These are phyloP conservation scores for Zenarchopterus dispar DNA, from an alignment of 2,797 vertebrate species.

Conservation along the genomic window DNA sequence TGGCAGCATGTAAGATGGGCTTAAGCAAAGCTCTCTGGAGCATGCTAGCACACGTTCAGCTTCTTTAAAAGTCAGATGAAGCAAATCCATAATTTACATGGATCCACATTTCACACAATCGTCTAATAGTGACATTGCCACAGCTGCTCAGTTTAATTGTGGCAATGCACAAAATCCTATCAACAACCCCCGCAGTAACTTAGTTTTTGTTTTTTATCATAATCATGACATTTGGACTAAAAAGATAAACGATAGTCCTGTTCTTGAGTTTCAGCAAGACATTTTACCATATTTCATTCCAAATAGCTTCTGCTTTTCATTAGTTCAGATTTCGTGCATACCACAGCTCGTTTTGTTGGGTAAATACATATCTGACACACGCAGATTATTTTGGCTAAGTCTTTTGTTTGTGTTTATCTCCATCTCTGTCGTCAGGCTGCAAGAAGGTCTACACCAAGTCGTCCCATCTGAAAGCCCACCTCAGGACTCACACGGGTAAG, in stretches of 20 bases:
- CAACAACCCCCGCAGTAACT: no score
- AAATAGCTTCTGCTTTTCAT: slow-evolving; percentile 60
- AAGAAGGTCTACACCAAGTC: slow-evolving; percentile 99
- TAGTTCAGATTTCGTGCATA: slow-evolving; percentile 60
- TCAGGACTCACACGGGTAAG: slow-evolving; percentile 99
- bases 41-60: slow-evolving; percentile 65
- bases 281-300: slow-evolving; percentile 31
- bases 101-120: slow-evolving; percentile 28
- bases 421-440: slow-evolving; percentile 85
- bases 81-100: slow-evolving; percentile 50
- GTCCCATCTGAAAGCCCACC: slow-evolving; percentile 98
- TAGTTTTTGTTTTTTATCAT: neutral
- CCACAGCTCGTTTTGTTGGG: slow-evolving; percentile 48
- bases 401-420: slow-evolving; percentile 68
- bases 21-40: slow-evolving; percentile 55
- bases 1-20: slow-evolving; percentile 68
- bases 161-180: neutral
- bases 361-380: slow-evolving; percentile 57
- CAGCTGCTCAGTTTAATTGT: slow-evolving; percentile 21
- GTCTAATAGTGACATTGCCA: slow-evolving; percentile 29
- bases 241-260: neutral
- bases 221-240: slow-evolving; percentile 12
- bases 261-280: slow-evolving; percentile 27
- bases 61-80: slow-evolving; percentile 54
- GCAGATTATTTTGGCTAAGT: slow-evolving; percentile 53